Evolutionary conservation across 2,797 vertebrate species (phyloP).

Genomic region (Micropoecilia bifurca): DNA sequence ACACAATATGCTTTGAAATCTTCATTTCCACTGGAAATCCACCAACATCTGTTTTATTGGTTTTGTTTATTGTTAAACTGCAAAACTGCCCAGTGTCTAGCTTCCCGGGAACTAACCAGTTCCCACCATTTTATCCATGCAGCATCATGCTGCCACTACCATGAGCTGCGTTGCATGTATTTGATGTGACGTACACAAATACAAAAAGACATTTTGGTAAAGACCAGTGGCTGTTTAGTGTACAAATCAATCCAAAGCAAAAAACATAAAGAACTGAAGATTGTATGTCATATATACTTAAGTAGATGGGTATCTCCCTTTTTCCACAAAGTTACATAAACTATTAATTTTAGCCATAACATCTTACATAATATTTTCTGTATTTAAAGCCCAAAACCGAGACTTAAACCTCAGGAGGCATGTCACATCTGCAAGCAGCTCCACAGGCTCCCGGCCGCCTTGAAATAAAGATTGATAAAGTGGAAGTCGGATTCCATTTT

Average conservation of each 20-base stretch:
- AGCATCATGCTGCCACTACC: background rate
- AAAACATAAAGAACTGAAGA: background rate
- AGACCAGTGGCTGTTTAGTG: background rate
- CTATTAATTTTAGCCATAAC: conserved; percentile 36
- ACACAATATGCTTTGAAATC: background rate
- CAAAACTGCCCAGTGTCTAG: background rate
- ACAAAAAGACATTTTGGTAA: background rate
- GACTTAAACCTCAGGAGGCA: conserved; percentile 31
- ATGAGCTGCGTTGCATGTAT: background rate
- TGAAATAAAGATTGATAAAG: conserved; percentile 64
- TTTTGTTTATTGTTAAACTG: background rate
- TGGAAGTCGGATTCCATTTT: conserved; percentile 72
- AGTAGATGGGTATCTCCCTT: conserved; percentile 13
- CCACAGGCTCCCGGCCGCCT: conserved; percentile 26
- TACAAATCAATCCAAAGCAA: background rate
- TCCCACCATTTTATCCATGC: background rate
- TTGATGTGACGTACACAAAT: background rate
- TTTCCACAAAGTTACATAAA: conserved; percentile 29
- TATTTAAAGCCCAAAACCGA: conserved; percentile 27
- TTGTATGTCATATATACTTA: background rate
- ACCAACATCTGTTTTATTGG: background rate
- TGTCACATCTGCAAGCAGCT: conserved; percentile 63
- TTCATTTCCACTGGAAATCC: background rate
- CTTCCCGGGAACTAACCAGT: background rate
- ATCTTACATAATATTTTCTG: conserved; percentile 32